Evolutionary conservation across 1,140 invertebrate species (phyloP).

Genomic region (Oryctes rhinoceros): DNA sequence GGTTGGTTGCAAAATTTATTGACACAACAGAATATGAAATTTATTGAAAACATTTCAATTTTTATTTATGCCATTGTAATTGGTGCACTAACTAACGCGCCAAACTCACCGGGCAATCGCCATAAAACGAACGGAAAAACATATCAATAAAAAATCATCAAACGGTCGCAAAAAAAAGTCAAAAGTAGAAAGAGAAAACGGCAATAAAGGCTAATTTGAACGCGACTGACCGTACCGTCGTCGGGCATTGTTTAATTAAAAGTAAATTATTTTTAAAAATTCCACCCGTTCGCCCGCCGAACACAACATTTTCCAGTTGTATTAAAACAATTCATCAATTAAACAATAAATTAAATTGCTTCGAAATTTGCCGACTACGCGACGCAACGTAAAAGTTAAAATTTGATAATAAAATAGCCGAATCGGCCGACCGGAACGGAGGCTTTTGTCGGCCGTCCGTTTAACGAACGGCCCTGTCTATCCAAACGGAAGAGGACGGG

Average conservation of each 20-base stretch:
- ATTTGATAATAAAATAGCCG: conserved; percentile 55
- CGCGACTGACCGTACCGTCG: not conserved
- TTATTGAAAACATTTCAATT: too few relatives aligned
- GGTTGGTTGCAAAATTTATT: too few relatives aligned
- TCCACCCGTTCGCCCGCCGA: not conserved
- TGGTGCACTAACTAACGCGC: too few relatives aligned
- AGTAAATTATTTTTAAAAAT: conserved; percentile 32
- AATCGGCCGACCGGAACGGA: conserved; percentile 49
- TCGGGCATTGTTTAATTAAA: not conserved
- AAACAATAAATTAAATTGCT: conserved; percentile 42
- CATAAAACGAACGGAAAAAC: too few relatives aligned
- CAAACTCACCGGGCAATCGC: too few relatives aligned
- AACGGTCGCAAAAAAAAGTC: too few relatives aligned
- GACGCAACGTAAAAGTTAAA: conserved; percentile 50
- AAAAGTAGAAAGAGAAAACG: not conserved
- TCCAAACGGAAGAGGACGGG: not conserved
- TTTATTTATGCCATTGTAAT: too few relatives aligned
- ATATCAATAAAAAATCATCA: too few relatives aligned
- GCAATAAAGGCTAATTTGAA: conserved; percentile 25
- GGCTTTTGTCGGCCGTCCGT: conserved; percentile 46
- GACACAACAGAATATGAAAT: too few relatives aligned
- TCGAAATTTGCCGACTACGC: conserved; percentile 33
- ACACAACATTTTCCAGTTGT: conserved; percentile 35
- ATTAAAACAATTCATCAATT: conserved; percentile 44
- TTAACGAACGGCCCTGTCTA: not conserved